Percentiles rank a stretch among this genome's conserved stretches.
phyloP scores from a whole-genome alignment of 2,797 vertebrate genomes.

The Mus spretus region DNA sequence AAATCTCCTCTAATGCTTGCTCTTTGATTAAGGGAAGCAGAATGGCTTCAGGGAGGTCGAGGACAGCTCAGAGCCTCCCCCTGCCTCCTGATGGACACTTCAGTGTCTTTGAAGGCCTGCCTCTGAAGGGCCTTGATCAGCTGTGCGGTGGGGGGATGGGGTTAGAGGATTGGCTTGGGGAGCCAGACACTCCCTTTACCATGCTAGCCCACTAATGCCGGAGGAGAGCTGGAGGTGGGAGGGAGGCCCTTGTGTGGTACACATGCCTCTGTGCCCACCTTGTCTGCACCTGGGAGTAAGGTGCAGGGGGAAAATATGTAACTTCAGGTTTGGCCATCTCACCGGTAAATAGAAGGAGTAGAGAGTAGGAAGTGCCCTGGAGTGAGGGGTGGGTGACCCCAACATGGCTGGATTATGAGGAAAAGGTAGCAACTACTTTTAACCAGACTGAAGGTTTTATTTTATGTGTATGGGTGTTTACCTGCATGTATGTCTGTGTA shows the following conservation, averaged over 20 bases:
- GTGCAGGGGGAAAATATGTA: background rate
- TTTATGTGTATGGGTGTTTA: background rate
- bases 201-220: background rate
- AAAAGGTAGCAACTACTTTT: background rate
- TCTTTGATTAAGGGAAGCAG: constrained; percentile 76
- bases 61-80: background rate
- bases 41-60: background rate
- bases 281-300: background rate
- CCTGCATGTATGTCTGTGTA: background rate
- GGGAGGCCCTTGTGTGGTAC: background rate
- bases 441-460: background rate
- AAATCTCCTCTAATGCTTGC: constrained; percentile 78
- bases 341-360: background rate
- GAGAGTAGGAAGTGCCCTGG: background rate
- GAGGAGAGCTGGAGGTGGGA: background rate
- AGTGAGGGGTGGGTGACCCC: background rate
- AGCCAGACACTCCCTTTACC: background rate
- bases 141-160: background rate
- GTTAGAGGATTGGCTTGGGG: background rate
- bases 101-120: constrained; percentile 13
- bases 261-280: background rate
- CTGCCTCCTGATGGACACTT: constrained; percentile 11
- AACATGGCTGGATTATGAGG: background rate
- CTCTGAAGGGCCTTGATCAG: constrained; percentile 19
- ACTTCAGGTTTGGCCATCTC: background rate